Evolutionary conservation across 2,113 vertebrate genomes (phyloP).

Genomic region (Semicossyphus pulcher): DNA sequence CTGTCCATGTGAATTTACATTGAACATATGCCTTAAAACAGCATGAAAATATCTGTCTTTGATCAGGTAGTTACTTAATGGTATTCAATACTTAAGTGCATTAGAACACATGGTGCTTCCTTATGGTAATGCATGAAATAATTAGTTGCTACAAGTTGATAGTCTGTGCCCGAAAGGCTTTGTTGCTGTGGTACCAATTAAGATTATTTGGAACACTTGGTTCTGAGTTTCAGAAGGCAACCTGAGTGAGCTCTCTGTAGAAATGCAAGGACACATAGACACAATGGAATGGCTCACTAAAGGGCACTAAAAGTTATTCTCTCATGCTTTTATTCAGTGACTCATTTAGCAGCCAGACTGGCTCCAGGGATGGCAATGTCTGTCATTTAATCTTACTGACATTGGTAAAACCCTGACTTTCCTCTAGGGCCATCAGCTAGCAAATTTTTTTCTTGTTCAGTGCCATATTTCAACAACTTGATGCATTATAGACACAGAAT

Average conservation of each 20-base stretch:
- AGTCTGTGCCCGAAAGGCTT: conserved; percentile 42
- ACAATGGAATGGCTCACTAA: too few relatives aligned
- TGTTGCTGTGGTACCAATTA: conserved; percentile 58
- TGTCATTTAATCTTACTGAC: too few relatives aligned
- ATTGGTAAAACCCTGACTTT: too few relatives aligned
- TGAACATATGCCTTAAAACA: conserved; percentile 49
- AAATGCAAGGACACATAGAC: conserved; percentile 3
- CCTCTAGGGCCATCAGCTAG: too few relatives aligned
- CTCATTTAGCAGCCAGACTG: too few relatives aligned
- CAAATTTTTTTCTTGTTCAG: too few relatives aligned
- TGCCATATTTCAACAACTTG: too few relatives aligned
- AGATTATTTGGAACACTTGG: conserved; percentile 13
- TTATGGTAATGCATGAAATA: conserved; percentile 51
- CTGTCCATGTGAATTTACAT: conserved; percentile 52
- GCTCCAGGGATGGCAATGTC: too few relatives aligned
- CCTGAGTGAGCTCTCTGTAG: conserved; percentile 3
- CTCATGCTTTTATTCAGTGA: too few relatives aligned
- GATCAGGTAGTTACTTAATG: conserved; percentile 47
- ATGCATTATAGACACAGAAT: too few relatives aligned
- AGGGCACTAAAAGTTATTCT: too few relatives aligned
- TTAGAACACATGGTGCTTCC: conserved; percentile 34
- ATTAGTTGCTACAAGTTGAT: conserved; percentile 62
- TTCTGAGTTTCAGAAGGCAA: neutral
- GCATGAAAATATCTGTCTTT: conserved; percentile 55
- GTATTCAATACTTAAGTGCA: conserved; percentile 23